A percentile compares a stretch with the other conserved stretches of the same genome.
phyloP scores from a whole-genome alignment of 2,797 vertebrate species.

The Anisognathus igniventris region DNA sequence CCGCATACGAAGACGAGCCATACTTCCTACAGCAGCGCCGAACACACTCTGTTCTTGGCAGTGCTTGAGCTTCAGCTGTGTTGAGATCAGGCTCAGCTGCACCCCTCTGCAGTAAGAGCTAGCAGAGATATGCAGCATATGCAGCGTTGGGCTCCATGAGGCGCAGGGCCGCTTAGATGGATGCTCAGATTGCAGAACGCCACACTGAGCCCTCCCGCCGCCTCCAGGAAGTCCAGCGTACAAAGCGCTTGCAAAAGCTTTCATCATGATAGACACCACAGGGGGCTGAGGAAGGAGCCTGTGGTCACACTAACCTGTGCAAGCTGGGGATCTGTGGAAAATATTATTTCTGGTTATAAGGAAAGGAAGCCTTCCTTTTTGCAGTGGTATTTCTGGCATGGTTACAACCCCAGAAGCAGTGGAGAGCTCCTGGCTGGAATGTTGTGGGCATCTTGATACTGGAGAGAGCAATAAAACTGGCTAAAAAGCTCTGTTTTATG shows the following conservation, averaged over 20 bases:
- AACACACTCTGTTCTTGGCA: slow-evolving; percentile 60
- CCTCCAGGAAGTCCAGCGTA: slow-evolving; percentile 27
- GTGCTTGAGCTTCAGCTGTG: slow-evolving; percentile 38
- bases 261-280: slow-evolving; percentile 14
- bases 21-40: neutral
- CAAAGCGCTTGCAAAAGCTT: slow-evolving; percentile 17
- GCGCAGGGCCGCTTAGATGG: slow-evolving; percentile 2
- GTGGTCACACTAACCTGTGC: slow-evolving; percentile 43
- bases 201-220: slow-evolving; percentile 22
- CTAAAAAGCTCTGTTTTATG: slow-evolving; percentile 38
- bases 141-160: neutral
- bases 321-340: slow-evolving; percentile 44
- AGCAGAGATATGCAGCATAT: neutral
- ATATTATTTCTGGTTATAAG: slow-evolving; percentile 28
- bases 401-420: slow-evolving; percentile 14
- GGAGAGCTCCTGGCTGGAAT: slow-evolving; percentile 26
- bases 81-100: slow-evolving; percentile 56
- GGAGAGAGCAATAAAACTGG: slow-evolving; percentile 5
- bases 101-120: slow-evolving; percentile 32
- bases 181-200: slow-evolving; percentile 50
- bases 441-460: slow-evolving; percentile 15
- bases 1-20: neutral
- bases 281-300: slow-evolving; percentile 52
- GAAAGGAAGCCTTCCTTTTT: slow-evolving; percentile 3
- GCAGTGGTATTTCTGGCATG: slow-evolving; percentile 43